phyloP scores from a whole-genome alignment of 2,888 invertebrate genomes.

The Drosophila histrio region DNA sequence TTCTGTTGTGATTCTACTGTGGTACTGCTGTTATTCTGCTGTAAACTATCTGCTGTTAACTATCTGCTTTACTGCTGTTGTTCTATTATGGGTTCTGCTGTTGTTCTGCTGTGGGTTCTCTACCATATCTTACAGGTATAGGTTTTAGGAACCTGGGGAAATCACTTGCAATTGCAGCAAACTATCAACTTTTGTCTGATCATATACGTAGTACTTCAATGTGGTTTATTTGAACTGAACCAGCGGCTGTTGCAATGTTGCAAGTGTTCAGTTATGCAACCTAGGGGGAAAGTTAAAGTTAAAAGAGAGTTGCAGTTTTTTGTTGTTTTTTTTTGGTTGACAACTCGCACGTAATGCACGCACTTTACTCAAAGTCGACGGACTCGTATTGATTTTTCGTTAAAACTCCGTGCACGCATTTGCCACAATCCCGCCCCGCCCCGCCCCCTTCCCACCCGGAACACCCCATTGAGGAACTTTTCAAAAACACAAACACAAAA shows the following conservation, averaged over 20 bases:
- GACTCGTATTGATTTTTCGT: slow-evolving; percentile 62
- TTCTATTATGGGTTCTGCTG: no score
- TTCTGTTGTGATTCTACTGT: no score
- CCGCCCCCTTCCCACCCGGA: neutral
- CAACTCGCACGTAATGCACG: slow-evolving; percentile 25
- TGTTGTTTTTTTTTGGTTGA: neutral
- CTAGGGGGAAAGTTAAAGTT: slow-evolving; percentile 54
- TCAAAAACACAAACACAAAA: slow-evolving; percentile 68
- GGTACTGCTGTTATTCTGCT: no score
- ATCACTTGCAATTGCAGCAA: neutral
- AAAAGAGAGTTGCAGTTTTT: slow-evolving; percentile 34
- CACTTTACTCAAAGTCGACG: slow-evolving; percentile 48
- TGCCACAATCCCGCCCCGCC: neutral
- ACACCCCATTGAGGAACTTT: slow-evolving; percentile 51
- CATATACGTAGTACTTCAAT: no score
- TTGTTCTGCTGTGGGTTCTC: no score
- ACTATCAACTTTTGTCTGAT: neutral
- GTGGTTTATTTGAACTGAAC: neutral
- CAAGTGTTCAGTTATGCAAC: slow-evolving; percentile 30
- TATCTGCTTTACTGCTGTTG: no score
- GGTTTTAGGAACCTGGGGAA: no score
- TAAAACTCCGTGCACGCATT: slow-evolving; percentile 22
- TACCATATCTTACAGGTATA: no score
- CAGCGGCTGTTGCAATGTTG: neutral
- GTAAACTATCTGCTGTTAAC: no score